A percentile compares a stretch with the other conserved stretches of the same genome.
Evolutionary conservation across 2,888 invertebrate species (phyloP).

Genomic region (Hyles lineata): DNA sequence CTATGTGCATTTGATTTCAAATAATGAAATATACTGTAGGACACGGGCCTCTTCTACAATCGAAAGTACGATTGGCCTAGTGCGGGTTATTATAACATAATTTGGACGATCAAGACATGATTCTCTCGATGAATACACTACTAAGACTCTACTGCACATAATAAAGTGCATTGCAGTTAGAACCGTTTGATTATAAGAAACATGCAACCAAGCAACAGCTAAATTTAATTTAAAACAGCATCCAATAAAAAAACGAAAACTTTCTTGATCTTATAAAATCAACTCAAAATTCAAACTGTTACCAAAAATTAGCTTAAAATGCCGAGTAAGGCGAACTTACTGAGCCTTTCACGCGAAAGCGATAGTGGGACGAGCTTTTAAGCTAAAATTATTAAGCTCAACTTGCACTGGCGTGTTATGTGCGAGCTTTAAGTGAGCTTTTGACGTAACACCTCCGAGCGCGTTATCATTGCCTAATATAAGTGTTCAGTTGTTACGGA

Average conservation of each 20-base stretch:
- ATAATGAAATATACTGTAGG: too few relatives aligned
- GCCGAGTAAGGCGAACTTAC: conserved; percentile 63
- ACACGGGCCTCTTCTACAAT: too few relatives aligned
- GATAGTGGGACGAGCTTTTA: conserved; percentile 78
- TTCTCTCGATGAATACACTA: too few relatives aligned
- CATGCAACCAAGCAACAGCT: too few relatives aligned
- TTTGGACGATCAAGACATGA: too few relatives aligned
- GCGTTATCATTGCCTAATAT: conserved; percentile 27
- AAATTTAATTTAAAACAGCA: not conserved
- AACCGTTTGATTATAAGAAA: too few relatives aligned
- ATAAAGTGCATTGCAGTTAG: too few relatives aligned
- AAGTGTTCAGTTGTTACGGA: conserved; percentile 11
- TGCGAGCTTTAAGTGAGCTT: conserved; percentile 65
- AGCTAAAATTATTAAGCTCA: conserved; percentile 81
- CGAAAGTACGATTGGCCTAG: too few relatives aligned
- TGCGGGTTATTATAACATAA: too few relatives aligned
- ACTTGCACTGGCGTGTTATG: conserved; percentile 65
- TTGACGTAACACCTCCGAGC: conserved; percentile 54
- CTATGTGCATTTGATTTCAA: too few relatives aligned
- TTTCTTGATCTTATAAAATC: conserved; percentile 13
- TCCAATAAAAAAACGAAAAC: not conserved
- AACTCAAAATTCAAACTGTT: conserved; percentile 54
- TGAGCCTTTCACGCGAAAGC: conserved; percentile 73
- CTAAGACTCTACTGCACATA: too few relatives aligned
- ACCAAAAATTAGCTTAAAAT: conserved; percentile 75